Evolutionary conservation across 23 tunicate species (phyloP).

Genomic region (Ascidia mentula): DNA sequence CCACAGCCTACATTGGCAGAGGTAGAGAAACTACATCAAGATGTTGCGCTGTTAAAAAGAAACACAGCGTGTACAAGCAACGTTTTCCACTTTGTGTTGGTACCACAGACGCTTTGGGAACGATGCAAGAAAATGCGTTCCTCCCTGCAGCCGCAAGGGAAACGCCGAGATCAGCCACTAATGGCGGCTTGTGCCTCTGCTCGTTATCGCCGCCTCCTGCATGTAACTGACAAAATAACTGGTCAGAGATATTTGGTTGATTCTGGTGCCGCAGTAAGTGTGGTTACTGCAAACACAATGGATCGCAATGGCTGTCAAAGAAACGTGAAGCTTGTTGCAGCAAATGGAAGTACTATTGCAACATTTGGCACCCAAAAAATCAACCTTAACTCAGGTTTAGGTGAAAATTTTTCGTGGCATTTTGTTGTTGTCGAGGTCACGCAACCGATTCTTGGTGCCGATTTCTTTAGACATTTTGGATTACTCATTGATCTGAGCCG

Average conservation of each 20-base stretch:
- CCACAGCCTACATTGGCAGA: background rate
- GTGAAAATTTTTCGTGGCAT: constrained; percentile 1
- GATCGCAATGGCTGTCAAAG: background rate
- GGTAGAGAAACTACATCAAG: background rate
- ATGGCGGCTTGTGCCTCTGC: constrained; percentile 3
- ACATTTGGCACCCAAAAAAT: constrained; percentile 23
- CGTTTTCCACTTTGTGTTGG: constrained; percentile 12
- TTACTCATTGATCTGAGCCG: background rate
- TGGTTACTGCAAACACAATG: background rate
- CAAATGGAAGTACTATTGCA: constrained; percentile 17
- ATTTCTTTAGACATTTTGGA: constrained; percentile 3
- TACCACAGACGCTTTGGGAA: background rate
- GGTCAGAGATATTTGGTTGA: background rate
- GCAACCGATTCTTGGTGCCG: constrained; percentile 15
- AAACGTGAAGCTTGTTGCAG: constrained; percentile 1
- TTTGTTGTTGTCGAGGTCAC: background rate
- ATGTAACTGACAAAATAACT: background rate
- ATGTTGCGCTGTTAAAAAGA: background rate
- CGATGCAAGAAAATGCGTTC: constrained; percentile 1
- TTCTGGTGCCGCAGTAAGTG: constrained; percentile 1
- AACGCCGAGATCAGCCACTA: constrained; percentile 7
- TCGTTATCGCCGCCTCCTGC: constrained; percentile 4
- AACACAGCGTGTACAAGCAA: background rate
- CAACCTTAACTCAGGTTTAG: background rate
- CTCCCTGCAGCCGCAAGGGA: constrained; percentile 4